Evolutionary conservation across 2,888 invertebrate genomes (phyloP).

Genomic region (Mylabris sibirica): DNA sequence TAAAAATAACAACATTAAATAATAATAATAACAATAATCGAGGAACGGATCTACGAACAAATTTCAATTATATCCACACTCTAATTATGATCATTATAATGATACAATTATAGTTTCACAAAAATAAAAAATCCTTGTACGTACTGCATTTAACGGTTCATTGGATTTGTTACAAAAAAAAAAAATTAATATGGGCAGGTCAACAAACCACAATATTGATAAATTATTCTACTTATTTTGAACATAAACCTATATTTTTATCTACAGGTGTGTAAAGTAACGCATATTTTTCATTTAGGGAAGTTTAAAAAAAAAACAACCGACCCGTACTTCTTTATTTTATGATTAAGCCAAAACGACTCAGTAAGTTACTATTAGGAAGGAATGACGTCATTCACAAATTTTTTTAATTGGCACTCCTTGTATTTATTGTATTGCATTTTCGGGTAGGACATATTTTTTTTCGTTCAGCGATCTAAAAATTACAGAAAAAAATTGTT

Average conservation of each 20-base stretch:
- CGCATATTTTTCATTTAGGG: no score
- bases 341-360: no score
- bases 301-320: no score
- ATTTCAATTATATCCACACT: neutral
- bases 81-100: neutral
- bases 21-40: slow-evolving; percentile 1
- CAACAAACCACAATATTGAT: neutral
- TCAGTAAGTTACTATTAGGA: no score
- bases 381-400: no score
- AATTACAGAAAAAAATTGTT: no score
- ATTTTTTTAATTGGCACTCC: no score
- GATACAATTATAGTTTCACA: neutral
- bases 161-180: neutral
- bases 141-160: neutral
- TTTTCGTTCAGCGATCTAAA: no score
- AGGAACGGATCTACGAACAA: neutral
- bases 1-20: neutral
- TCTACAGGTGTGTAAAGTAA: no score
- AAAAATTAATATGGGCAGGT: neutral
- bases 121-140: neutral
- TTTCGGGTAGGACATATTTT: no score
- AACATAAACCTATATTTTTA: neutral
- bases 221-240: neutral
- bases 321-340: no score
- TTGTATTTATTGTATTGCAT: no score